A percentile compares a stretch with the other conserved stretches of the same genome.
Evolutionary conservation across 2,113 vertebrate genomes (phyloP).

Genomic region (Charadrius vociferus): DNA sequence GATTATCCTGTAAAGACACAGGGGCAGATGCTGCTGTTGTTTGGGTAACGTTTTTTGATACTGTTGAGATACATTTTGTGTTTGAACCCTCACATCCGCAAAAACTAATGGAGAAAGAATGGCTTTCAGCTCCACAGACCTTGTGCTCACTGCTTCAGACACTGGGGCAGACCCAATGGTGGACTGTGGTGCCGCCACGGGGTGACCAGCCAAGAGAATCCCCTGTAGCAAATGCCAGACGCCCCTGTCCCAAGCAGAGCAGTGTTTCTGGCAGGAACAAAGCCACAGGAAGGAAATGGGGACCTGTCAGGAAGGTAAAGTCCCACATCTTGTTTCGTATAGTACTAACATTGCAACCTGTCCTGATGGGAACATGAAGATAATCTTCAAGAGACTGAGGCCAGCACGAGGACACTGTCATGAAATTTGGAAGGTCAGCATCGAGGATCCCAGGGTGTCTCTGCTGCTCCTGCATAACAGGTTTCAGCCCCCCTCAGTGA

Average conservation of each 20-base stretch:
- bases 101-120: background rate
- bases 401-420: background rate
- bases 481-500: background rate
- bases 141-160: background rate
- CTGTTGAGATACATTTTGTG: too few species aligned
- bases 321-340: background rate
- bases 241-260: rapidly evolving
- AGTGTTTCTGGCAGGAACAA: background rate
- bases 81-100: background rate
- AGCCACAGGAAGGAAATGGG: background rate
- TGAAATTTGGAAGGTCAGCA: background rate
- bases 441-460: background rate
- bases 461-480: background rate
- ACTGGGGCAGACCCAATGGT: background rate
- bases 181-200: background rate
- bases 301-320: background rate
- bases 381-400: background rate
- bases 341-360: background rate
- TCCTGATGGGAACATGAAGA: background rate
- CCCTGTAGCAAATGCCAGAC: background rate
- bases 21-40: background rate
- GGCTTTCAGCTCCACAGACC: background rate
- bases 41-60: background rate
- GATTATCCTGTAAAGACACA: background rate
- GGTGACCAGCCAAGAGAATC: background rate